Conservation (phyloP, 1,140 invertebrate species). For the Achatina immaculata region DNA sequence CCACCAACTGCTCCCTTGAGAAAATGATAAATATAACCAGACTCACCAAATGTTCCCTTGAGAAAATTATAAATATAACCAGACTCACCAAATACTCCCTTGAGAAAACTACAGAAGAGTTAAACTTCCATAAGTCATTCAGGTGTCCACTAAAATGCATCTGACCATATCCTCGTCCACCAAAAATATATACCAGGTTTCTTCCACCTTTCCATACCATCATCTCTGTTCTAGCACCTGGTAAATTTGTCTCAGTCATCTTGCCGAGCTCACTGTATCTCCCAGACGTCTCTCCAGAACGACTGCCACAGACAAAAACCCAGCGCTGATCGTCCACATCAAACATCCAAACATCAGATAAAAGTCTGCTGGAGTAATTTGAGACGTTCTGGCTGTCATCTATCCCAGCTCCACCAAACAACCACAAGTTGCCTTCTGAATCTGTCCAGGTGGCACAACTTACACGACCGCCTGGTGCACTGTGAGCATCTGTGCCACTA, state of each 20-base stretch:
- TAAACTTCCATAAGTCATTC: constrained; percentile 52
- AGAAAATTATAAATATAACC: no score
- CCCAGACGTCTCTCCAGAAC: constrained; percentile 39
- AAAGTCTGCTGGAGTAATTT: constrained; percentile 37
- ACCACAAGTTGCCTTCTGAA: constrained; percentile 46
- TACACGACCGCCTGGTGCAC: constrained; percentile 46
- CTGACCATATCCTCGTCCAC: constrained; percentile 48
- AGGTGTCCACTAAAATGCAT: constrained; percentile 46
- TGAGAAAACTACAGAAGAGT: constrained; percentile 30
- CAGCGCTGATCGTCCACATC: constrained; percentile 34
- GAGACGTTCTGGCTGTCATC: constrained; percentile 29
- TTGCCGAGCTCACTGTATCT: constrained; percentile 36
- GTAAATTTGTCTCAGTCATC: constrained; percentile 23
- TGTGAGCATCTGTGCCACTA: not conserved
- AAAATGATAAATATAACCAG: no score
- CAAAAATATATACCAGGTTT: constrained; percentile 50
- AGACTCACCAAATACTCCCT: not conserved
- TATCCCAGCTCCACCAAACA: constrained; percentile 56
- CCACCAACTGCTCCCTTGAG: no score
- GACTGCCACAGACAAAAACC: constrained; percentile 49
- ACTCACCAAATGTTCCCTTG: no score
- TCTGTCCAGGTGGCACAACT: constrained; percentile 49
- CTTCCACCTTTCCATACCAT: constrained; percentile 41
- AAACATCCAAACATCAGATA: constrained; percentile 55
- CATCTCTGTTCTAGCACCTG: constrained; percentile 47